Conservation (phyloP, 2,888 invertebrate species). For the Drosophila atripex region DNA sequence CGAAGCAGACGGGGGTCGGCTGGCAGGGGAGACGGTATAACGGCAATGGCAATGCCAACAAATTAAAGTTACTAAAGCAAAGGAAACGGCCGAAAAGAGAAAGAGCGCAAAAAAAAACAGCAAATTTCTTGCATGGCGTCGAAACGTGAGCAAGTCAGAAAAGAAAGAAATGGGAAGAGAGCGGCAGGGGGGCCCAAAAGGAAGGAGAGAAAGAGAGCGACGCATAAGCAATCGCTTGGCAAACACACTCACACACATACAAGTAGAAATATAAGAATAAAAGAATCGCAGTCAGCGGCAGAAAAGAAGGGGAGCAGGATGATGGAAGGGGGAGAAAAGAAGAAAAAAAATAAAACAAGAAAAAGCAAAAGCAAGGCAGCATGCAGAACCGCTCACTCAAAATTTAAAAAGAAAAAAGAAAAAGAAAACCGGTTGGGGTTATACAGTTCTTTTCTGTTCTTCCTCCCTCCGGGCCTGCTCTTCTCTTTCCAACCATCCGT, state of each 20-base stretch:
- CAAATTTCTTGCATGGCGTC: constrained; percentile 23
- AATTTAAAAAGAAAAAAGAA: constrained; percentile 44
- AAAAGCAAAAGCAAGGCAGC: constrained; percentile 3
- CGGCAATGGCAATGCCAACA: constrained; percentile 72
- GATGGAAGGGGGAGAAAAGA: neutral
- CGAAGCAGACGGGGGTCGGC: neutral
- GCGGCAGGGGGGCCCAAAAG: neutral
- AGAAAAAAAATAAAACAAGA: neutral
- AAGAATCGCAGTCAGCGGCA: constrained; percentile 29
- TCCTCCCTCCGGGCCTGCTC: neutral
- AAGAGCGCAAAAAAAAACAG: constrained; percentile 15
- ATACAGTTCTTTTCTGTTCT: constrained; percentile 39
- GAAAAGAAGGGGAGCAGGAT: neutral
- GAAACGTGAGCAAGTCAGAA: constrained; percentile 23
- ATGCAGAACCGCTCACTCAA: constrained; percentile 49
- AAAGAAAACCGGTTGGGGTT: constrained; percentile 35
- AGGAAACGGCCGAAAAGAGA: constrained; percentile 33
- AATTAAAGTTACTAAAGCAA: constrained; percentile 72
- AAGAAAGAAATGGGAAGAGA: neutral
- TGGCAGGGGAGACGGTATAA: constrained; percentile 20
- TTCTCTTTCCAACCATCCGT: neutral
- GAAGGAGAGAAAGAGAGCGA: constrained; percentile 10
- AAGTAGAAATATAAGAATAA: constrained; percentile 22
- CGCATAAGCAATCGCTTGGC: neutral
- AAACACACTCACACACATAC: constrained; percentile 8